Conservation (phyloP, 2,113 vertebrate species). For the Pelmatolapia mariae region DNA sequence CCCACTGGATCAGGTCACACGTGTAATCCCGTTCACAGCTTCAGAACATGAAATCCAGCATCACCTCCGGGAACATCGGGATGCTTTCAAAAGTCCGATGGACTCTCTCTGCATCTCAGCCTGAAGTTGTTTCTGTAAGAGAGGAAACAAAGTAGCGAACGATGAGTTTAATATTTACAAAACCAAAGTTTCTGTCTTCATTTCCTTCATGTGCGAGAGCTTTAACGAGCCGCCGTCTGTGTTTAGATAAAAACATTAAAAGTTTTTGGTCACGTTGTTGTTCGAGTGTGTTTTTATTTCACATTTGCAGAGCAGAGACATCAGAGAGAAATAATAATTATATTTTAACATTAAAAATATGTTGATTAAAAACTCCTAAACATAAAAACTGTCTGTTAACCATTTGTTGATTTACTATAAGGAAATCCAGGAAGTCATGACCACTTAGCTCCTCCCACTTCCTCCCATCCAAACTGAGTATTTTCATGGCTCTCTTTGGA, state of each 20-base stretch:
- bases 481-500: background rate
- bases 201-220: accelerated
- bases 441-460: background rate
- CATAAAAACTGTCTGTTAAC: background rate
- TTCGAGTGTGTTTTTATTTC: background rate
- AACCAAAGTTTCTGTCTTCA: background rate
- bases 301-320: background rate
- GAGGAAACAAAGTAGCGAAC: accelerated
- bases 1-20: background rate
- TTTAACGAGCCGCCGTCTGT: background rate
- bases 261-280: background rate
- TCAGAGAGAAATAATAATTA: accelerated
- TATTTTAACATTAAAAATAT: background rate
- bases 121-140: background rate
- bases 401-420: background rate
- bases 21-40: background rate
- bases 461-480: background rate
- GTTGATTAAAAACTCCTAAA: background rate
- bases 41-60: background rate
- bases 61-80: background rate
- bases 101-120: background rate
- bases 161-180: background rate
- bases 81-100: background rate
- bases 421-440: background rate
- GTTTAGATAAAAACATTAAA: background rate